Conservation (phyloP, 2,113 vertebrate species). For the Phaethon lepturus region DNA sequence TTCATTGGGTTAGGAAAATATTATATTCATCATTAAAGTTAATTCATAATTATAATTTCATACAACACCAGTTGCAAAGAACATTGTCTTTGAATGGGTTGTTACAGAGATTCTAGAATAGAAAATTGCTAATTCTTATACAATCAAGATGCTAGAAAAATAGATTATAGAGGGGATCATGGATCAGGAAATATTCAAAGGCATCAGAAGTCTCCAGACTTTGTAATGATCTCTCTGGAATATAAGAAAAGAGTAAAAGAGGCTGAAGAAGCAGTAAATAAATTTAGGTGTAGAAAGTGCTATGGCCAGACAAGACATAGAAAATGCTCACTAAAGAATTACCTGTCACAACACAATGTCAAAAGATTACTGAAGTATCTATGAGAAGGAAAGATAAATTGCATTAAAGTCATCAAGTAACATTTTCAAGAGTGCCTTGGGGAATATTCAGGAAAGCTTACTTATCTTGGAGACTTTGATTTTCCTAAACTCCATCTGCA, state of each 20-base stretch:
- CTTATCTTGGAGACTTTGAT: neutral
- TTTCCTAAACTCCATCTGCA: neutral
- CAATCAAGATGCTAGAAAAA: neutral
- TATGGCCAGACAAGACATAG: neutral
- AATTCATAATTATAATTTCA: neutral
- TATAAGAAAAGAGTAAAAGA: neutral
- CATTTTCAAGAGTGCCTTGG: neutral
- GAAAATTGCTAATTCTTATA: neutral
- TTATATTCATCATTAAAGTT: neutral
- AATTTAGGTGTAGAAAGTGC: neutral
- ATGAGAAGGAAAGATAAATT: neutral
- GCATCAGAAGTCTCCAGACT: neutral
- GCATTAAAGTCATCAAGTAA: neutral
- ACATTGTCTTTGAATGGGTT: neutral
- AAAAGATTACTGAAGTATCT: neutral
- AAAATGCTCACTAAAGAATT: neutral
- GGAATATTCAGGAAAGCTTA: neutral
- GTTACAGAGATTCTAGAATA: neutral
- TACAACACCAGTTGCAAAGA: neutral
- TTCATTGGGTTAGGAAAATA: neutral
- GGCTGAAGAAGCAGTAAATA: neutral
- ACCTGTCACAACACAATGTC: neutral
- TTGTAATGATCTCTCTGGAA: neutral
- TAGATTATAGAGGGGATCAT: neutral
- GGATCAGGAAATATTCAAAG: neutral